A percentile compares a stretch with the other conserved stretches of the same genome.
Evolutionary conservation across 2,797 vertebrate genomes (phyloP).

Genomic region (Pyrocephalus nanus): DNA sequence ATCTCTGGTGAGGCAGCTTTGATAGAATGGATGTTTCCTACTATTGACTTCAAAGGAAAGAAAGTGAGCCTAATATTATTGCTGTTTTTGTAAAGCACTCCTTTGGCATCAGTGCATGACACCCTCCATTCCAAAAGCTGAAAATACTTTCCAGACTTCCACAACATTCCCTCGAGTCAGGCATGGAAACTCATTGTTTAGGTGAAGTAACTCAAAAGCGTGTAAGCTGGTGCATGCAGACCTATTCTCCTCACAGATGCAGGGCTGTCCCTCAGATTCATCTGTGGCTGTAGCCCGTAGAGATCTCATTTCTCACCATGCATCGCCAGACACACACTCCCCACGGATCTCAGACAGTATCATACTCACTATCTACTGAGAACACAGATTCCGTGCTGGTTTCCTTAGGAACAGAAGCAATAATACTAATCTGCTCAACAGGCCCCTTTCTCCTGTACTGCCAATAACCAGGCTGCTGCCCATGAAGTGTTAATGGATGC

Average conservation of each 20-base stretch:
- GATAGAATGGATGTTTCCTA: conserved; percentile 19
- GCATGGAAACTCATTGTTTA: conserved; percentile 10
- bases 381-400: neutral
- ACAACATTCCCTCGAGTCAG: neutral
- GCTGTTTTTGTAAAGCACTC: neutral
- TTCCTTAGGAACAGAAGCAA: conserved; percentile 46
- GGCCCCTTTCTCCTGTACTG: neutral
- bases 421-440: neutral
- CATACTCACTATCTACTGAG: neutral
- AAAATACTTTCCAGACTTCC: conserved; percentile 37
- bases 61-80: neutral
- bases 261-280: neutral
- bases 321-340: neutral
- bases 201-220: neutral
- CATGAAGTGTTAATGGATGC: neutral
- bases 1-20: conserved; percentile 37
- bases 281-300: neutral
- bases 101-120: conserved; percentile 8
- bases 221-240: neutral
- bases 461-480: neutral
- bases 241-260: neutral
- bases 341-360: neutral
- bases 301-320: neutral
- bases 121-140: conserved; percentile 14
- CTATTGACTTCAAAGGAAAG: conserved; percentile 44